Percentiles rank a stretch among this genome's conserved stretches.
Evolutionary conservation across 2,888 invertebrate species (phyloP).

Genomic region (Amiota communis): DNA sequence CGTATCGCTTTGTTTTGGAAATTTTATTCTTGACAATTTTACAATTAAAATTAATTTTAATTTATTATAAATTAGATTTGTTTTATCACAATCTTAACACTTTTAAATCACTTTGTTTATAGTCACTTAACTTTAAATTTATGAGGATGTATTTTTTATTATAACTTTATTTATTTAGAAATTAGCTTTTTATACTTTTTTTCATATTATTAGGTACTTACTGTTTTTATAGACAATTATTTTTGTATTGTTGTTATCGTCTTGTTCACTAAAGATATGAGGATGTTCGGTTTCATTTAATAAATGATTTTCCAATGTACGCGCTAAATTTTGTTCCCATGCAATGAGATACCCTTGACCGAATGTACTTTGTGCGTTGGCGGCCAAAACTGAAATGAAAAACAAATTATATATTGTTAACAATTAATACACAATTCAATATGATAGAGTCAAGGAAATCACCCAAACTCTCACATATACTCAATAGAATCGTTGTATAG

Average conservation of each 20-base stretch:
- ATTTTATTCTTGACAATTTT: too few relatives aligned
- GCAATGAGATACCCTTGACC: constrained; percentile 64
- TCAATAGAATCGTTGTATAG: neutral
- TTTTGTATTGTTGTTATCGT: constrained; percentile 55
- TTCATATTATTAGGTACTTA: constrained; percentile 49
- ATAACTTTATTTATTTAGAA: constrained; percentile 22
- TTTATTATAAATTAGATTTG: too few relatives aligned
- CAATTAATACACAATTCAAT: constrained; percentile 2
- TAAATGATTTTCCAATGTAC: constrained; percentile 48
- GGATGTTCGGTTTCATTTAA: constrained; percentile 47
- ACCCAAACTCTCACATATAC: too few relatives aligned
- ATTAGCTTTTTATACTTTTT: too few relatives aligned
- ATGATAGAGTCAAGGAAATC: too few relatives aligned
- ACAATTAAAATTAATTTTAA: too few relatives aligned
- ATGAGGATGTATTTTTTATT: constrained; percentile 6
- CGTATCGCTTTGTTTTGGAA: too few relatives aligned
- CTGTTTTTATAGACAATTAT: constrained; percentile 62
- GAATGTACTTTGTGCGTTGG: constrained; percentile 56
- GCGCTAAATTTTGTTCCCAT: constrained; percentile 51
- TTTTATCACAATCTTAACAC: too few relatives aligned
- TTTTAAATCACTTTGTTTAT: too few relatives aligned
- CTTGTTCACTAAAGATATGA: constrained; percentile 43
- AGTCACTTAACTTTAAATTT: too few relatives aligned
- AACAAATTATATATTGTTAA: constrained; percentile 27
- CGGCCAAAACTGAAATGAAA: constrained; percentile 68